Percentiles rank a stretch among this genome's conserved stretches.
phyloP scores from a whole-genome alignment of 1,140 invertebrate genomes.

The Caenorhabditis inopinata region DNA sequence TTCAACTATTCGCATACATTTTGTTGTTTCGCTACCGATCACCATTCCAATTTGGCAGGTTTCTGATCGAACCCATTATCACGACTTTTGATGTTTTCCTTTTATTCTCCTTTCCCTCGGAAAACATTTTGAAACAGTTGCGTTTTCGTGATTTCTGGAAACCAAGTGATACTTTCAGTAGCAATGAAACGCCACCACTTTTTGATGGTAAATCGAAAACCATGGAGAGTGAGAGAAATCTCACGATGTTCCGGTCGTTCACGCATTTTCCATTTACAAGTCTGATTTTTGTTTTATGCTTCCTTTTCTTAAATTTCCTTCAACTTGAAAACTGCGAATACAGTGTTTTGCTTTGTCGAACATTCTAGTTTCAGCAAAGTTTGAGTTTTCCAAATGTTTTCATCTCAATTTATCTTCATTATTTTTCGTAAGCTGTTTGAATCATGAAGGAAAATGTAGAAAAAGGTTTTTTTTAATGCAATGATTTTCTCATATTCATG shows the following conservation, averaged over 20 bases:
- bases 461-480: too few relatives aligned
- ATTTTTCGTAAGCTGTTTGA: too few relatives aligned
- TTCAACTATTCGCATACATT: neutral
- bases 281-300: neutral
- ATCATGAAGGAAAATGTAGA: too few relatives aligned
- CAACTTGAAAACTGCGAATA: too few relatives aligned
- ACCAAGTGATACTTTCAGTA: constrained; percentile 13
- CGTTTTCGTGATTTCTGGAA: constrained; percentile 26
- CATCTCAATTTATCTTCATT: too few relatives aligned
- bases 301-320: too few relatives aligned
- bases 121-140: constrained; percentile 7
- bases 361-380: too few relatives aligned
- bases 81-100: neutral
- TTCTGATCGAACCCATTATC: constrained; percentile 20
- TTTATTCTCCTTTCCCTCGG: neutral
- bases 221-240: neutral
- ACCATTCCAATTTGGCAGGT: constrained; percentile 5
- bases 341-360: too few relatives aligned
- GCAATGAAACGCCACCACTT: constrained; percentile 16
- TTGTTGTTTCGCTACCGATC: constrained; percentile 4
- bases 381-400: too few relatives aligned
- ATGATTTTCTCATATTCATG: too few relatives aligned
- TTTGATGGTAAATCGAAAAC: neutral
- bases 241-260: constrained; percentile 12
- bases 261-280: constrained; percentile 5